Evolutionary conservation across 2,797 vertebrate species (phyloP).

Genomic region (Eulemur mongoz): DNA sequence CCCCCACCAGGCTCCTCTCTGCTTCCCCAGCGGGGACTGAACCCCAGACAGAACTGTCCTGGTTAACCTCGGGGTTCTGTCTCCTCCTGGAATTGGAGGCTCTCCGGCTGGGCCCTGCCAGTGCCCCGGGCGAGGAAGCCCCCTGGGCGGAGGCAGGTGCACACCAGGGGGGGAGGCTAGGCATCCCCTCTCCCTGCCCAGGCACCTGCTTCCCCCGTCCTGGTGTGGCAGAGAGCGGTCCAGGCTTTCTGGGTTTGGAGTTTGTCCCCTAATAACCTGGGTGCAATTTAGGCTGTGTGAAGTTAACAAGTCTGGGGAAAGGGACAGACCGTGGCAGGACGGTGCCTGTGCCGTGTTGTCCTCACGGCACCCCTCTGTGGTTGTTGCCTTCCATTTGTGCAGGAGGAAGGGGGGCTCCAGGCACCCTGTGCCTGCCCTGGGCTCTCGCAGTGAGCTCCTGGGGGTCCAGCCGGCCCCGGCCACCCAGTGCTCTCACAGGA

Average conservation of each 20-base stretch:
- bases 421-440: too few relatives aligned
- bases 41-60: background rate
- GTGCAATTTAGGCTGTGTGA: background rate
- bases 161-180: too few relatives aligned
- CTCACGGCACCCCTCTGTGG: background rate
- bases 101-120: background rate
- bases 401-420: background rate
- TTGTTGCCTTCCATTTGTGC: too few relatives aligned
- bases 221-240: background rate
- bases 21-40: background rate
- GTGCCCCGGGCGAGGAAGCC: background rate
- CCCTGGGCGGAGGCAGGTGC: background rate
- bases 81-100: background rate
- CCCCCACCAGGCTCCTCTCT: background rate
- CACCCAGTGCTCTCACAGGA: background rate
- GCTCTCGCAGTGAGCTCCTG: too few relatives aligned
- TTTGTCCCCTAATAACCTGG: background rate
- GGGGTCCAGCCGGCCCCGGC: background rate
- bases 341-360: rapidly evolving
- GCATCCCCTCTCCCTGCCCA: background rate
- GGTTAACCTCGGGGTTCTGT: rapidly evolving
- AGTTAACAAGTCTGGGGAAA: background rate
- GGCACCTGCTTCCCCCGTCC: background rate
- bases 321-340: background rate
- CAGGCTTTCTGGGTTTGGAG: background rate